Conservation (phyloP, 2,888 invertebrate genomes). For the Leptodirus hochenwartii region DNA sequence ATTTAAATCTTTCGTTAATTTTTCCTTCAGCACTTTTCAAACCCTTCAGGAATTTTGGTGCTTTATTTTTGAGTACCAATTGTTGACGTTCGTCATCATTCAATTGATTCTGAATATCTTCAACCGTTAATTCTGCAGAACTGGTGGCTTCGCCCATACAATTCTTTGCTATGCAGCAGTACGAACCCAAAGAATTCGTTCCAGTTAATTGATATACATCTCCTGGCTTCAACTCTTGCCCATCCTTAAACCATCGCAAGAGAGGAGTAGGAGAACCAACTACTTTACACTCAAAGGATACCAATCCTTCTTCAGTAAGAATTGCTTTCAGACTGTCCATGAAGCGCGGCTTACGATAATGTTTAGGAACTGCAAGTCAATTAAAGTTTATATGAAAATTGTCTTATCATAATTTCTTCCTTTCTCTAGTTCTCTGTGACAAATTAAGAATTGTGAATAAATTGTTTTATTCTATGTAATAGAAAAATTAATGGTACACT, state of each 20-base stretch:
- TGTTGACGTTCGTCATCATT: conserved; percentile 72
- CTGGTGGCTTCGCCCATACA: conserved; percentile 84
- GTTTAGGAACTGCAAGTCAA: conserved; percentile 58
- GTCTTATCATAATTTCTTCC: not conserved
- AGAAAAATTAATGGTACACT: no score
- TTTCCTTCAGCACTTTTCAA: conserved; percentile 66
- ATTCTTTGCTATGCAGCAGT: conserved; percentile 75
- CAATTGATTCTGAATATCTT: conserved; percentile 77
- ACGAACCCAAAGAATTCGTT: conserved; percentile 74
- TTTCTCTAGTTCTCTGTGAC: not conserved
- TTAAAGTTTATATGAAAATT: conserved; percentile 4
- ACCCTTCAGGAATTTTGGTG: conserved; percentile 66
- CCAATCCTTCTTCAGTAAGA: conserved; percentile 77
- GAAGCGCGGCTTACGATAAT: conserved; percentile 75
- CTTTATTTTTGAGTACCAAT: conserved; percentile 56
- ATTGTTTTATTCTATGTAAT: not conserved
- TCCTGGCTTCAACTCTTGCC: conserved; percentile 77
- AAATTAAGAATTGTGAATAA: not conserved
- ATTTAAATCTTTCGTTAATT: conserved; percentile 65
- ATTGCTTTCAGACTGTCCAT: conserved; percentile 81
- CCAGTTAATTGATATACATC: conserved; percentile 85
- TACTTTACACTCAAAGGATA: conserved; percentile 85
- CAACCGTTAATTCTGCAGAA: conserved; percentile 71
- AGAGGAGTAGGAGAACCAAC: conserved; percentile 81
- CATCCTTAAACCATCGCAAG: conserved; percentile 83